Base-by-base conservation (phyloP, 2,113 vertebrate species). In the Campylomormyrus numenius region DNA sequence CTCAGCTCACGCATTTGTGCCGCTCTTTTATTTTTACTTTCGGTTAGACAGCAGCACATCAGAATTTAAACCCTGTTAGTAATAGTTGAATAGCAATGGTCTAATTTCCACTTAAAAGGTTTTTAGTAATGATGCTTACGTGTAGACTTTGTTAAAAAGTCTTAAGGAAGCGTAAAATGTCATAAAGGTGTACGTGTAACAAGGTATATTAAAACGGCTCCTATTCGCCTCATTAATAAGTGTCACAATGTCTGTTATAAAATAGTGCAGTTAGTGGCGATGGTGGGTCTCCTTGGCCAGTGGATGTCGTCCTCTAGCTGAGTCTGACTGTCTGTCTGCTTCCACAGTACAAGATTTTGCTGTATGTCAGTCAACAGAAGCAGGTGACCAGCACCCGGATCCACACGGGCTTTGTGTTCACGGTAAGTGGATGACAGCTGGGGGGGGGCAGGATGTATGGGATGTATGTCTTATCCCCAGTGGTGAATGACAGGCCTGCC, bases 311-410 rank as follows among this genome's bases (percentile, higher is more conserved):
- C 83, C 19, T 27, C 17, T 35, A 21, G 74, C 13, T 15, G 31
- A 42, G 35, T 48, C 45, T 85, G 83, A 13, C 35, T 89, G 11
- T 90, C 42, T 91, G n/a, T 91, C 86, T 49, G 87, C 62, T 49
- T 83, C 86, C 87, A 15, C 94, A 99, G 98, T 99, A 98, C 95
- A 98, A 96, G 93, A 95, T 99, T 92, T 96, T 99, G 92, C 96
- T 99, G 90, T 99, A 99, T 92, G 94, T 97, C 92, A 98, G 96
- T 91, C 97, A 99, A 90, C 98, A 99, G 94, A 99, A 99, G 56
- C 97, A 96, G 91, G 95, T 99, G 77, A 90, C 98, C 1, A 19
- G 95, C 24, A 97, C 97, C 77, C 97, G 94, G 93, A 97, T 99
- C 92, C 97, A 99, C 0, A 46, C 94, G 0, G 96, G 96, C 52